Percentiles rank a stretch among this genome's conserved stretches.
Conservation (phyloP, 2,113 vertebrate species). For the Chloropsis cyanopogon region DNA sequence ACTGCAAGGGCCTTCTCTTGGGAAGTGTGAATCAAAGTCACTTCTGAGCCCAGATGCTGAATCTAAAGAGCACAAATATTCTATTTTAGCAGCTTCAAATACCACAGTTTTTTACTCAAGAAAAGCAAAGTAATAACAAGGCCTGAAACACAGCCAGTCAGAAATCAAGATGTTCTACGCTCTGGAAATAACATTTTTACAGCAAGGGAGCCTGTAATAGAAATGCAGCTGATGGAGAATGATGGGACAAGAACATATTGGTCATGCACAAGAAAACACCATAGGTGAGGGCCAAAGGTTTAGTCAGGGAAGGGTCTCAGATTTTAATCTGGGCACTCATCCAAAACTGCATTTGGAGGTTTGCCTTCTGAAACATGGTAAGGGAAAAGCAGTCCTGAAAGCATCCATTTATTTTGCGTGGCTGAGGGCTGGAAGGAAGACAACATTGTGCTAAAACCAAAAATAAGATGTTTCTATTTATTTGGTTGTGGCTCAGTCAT, state of each 20-base stretch:
- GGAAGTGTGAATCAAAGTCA: neutral
- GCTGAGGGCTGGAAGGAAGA: neutral
- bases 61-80: neutral
- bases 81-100: neutral
- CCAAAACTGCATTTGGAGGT: neutral
- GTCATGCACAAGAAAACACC: neutral
- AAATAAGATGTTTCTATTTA: neutral
- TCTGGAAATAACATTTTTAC: neutral
- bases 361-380: neutral
- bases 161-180: neutral
- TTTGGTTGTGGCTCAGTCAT: neutral
- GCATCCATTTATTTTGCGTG: neutral
- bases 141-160: neutral
- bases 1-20: neutral
- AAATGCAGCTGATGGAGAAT: neutral
- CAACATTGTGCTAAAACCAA: accelerated
- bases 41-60: neutral
- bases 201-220: neutral
- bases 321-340: neutral
- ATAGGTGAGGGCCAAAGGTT: neutral
- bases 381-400: neutral
- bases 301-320: neutral
- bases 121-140: neutral
- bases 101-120: neutral
- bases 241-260: neutral